These are phyloP conservation scores for Enteromius unitaeniatus DNA, from an alignment of 2,797 vertebrate species.

Conservation along the genomic window DNA sequence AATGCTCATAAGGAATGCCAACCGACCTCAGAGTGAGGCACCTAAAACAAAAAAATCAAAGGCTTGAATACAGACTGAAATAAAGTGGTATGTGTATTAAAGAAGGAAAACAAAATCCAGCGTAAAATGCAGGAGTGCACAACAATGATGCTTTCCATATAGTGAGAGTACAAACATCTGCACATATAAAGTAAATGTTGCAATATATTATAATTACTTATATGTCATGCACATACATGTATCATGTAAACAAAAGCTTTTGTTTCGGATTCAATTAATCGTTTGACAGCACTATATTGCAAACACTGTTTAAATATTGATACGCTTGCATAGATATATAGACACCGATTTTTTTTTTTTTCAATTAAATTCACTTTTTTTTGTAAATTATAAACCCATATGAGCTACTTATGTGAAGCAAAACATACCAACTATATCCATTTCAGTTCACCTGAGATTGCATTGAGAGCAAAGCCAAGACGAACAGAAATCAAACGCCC, in stretches of 20 bases:
- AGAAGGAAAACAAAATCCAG: background rate
- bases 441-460: slow-evolving; percentile 24
- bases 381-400: background rate
- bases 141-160: background rate
- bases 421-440: slow-evolving; percentile 16
- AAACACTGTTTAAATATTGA: background rate
- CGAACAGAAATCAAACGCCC: slow-evolving; percentile 22
- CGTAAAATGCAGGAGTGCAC: background rate
- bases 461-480: slow-evolving; percentile 27
- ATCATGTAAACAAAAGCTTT: too few species aligned
- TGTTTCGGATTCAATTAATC: too few species aligned
- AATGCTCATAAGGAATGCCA: background rate
- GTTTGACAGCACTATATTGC: too few species aligned
- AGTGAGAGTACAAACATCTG: background rate
- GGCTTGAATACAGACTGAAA: background rate
- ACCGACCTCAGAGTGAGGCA: background rate
- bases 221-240: background rate
- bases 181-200: background rate
- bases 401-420: background rate
- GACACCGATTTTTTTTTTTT: background rate
- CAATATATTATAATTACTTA: background rate
- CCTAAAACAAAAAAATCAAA: background rate
- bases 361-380: background rate
- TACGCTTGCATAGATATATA: background rate
- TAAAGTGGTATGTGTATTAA: background rate